Base-by-base conservation (phyloP, 2,888 invertebrate species). In the Portevinia maculata region DNA sequence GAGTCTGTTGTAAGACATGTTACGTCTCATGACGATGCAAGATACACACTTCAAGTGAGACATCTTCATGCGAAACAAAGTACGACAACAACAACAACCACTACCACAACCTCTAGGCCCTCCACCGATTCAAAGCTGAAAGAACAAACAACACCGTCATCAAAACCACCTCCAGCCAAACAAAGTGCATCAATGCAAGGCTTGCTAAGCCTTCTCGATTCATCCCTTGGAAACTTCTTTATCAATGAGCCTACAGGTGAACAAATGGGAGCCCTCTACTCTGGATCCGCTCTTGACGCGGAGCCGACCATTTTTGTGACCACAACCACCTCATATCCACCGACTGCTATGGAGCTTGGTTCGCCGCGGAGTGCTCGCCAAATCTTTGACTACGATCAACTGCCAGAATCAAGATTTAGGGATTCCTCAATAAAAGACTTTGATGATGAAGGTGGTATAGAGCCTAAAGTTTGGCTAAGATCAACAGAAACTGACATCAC, bases 311-410 rank as follows among this genome's bases (percentile, higher is more conserved):
- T 85, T 73, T 84, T 74, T n/a, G 85, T 85, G 9, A 79, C 79
- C 48, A 85, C 85, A 30, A 69, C 81, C 7, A 87, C 86, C 3
- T 59, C 76, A 9, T 67, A 50, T 21, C 76, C 83, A 3, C 60
- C 87, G 44, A 70, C 76, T 2, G 37, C 64, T 1, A 39, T 69
- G 15, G 70, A 76, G 28, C 57, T 75, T 11, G 75, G 59, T 2
- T 86, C 88, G 44, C 88, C 87, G 15, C 89, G 88, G 32, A 88
- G 88, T 76, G 87, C 88, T 15, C 87, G 90, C 39, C 90, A 90
- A 78, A 86, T 90, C 59, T 90, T 88, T 79, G 90, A 90, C 86
- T 90, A 90, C 85, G 90, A 90, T 85, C 89, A 90, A 85, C 86
- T 89, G 73, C 90, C 90, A 15, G 90, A 90, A 78, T 87, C 89